A percentile compares a stretch with the other conserved stretches of the same genome.
These are phyloP conservation scores for Callipepla californica DNA, from an alignment of 2,113 vertebrate genomes.

Conservation along the genomic window DNA sequence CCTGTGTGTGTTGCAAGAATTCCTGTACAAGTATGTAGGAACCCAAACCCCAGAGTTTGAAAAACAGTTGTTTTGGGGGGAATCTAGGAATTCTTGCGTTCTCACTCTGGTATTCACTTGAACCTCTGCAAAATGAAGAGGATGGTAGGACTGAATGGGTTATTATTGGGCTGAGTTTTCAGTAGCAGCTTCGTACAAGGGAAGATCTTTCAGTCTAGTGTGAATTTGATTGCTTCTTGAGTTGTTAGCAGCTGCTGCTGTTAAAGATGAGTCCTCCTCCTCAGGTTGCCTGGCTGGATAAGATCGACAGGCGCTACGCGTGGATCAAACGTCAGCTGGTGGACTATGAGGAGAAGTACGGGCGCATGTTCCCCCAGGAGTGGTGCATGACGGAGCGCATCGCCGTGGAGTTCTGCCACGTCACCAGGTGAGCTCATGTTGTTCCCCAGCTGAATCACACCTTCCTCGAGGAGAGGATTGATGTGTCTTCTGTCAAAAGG, in stretches of 20 bases:
- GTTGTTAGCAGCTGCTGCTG: neutral
- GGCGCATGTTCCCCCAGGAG: slow-evolving; percentile 94
- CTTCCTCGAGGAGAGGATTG: neutral
- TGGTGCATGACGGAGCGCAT: slow-evolving; percentile 98
- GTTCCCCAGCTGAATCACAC: neutral
- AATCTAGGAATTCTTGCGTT: neutral
- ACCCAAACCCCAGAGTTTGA: neutral
- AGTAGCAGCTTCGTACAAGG: neutral
- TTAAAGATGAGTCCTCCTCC: fast-evolving
- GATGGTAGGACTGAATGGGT: neutral
- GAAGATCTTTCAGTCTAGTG: neutral
- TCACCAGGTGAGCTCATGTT: slow-evolving; percentile 85
- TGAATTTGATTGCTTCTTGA: neutral
- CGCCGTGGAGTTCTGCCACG: slow-evolving; percentile 95
- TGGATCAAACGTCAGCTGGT: slow-evolving; percentile 98
- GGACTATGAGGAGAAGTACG: slow-evolving; percentile 98
- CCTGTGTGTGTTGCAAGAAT: neutral
- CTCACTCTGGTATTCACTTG: neutral
- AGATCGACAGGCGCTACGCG: slow-evolving; percentile 93
- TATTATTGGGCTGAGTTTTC: neutral
- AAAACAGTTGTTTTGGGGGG: neutral
- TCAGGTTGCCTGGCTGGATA: slow-evolving; percentile 98
- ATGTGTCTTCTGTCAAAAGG: fast-evolving
- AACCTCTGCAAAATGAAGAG: neutral
- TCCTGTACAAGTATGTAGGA: neutral